Base-by-base conservation (phyloP, 1,140 invertebrate species). In the Cyphomyrmex costatus region DNA sequence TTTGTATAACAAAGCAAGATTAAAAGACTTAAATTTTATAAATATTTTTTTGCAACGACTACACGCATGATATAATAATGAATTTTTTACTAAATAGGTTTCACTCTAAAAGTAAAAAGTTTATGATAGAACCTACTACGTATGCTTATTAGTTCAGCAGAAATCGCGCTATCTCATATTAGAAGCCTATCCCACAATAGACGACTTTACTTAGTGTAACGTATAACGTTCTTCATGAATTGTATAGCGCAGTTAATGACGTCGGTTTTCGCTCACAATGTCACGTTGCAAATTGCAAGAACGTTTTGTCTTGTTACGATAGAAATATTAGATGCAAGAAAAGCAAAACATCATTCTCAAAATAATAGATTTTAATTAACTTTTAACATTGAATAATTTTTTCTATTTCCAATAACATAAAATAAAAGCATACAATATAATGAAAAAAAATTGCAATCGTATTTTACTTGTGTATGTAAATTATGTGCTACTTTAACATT, bases 221-320 rank as follows among this genome's bases (percentile, higher is more conserved):
- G 27, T 42, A n/a, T 27, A 14, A 79, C 33, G 27, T 66, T 24
- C 46, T 53, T 24, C 16, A 42, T 5, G 49, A 36, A 71, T 70
- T 70, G 51, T 77, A 63, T 42, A 49, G 76, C 33, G 71, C 21
- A 5, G 21, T 53, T 56, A 21, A 80, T 56, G 24, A 80, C 3
- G 65, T 56, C 19, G 24, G 58, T 63, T 19, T 49, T 78, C 36
- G 77, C 61, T 53, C 21, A 63, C 30, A 27, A n/a, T 70, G 33
- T 80, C 51, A 70, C 65, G 78, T 80, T 68, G 78, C 33, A 80
- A 51, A 70, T 80, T 80, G 63, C 33, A 80, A 71, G 65, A 80
- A 80, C 78, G 3, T 80, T 70, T 51, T 56, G 61, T 66, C 30
- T 68, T 42, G 33, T 80, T 71, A 36, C 65, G 51, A 58, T 30